Percentiles rank a stretch among this genome's conserved stretches.
Conservation (phyloP, 2,113 vertebrate species). For the Atlantisia rogersi region DNA sequence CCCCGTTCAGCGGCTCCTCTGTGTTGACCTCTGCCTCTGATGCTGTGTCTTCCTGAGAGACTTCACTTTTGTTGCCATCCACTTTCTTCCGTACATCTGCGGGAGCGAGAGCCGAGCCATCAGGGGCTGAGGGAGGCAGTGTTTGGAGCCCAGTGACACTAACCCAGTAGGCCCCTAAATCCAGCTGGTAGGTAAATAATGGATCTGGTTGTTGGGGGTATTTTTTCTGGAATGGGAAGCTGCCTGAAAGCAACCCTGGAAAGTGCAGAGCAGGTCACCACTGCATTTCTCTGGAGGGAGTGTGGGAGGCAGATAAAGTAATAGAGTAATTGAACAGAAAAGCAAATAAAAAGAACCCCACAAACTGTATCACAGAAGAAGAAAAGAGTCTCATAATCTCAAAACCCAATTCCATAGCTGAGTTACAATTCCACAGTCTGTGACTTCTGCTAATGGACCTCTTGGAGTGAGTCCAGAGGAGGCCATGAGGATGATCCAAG, state of each 20-base stretch:
- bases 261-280: not conserved
- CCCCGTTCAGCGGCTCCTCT: constrained; percentile 78
- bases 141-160: not conserved
- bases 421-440: too few species aligned
- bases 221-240: not conserved
- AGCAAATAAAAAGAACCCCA: not conserved
- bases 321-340: not conserved
- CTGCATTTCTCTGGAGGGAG: not conserved
- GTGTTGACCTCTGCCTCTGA: constrained; percentile 77
- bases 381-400: accelerated
- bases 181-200: accelerated
- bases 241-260: not conserved
- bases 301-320: not conserved
- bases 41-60: constrained; percentile 79
- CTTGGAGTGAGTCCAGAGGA: too few species aligned
- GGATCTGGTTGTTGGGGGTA: not conserved
- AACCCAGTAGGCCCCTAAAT: not conserved
- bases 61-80: constrained; percentile 69
- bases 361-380: not conserved
- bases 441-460: too few species aligned
- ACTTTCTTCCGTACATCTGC: constrained; percentile 82
- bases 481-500: too few species aligned
- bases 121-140: not conserved
- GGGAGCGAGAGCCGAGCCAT: not conserved
- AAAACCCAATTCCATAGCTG: accelerated